phyloP scores from a whole-genome alignment of 2,797 vertebrate species.

The Dendrocincla tyrannina region DNA sequence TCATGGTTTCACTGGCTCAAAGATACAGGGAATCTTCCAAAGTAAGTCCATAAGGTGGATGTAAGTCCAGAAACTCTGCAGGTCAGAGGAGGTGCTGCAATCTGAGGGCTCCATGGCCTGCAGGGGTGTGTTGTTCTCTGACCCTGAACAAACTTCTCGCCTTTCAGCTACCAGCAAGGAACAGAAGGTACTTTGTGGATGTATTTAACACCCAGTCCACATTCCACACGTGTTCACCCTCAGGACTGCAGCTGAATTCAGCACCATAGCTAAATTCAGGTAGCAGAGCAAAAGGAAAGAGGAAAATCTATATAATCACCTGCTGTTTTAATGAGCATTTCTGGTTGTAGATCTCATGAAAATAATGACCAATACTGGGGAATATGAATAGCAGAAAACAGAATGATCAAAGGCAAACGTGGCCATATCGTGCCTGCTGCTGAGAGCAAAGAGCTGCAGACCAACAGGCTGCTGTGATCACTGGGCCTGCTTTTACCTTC shows the following conservation, averaged over 20 bases:
- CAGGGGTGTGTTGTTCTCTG: not conserved
- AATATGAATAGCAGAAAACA: not conserved
- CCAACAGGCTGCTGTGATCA: not conserved
- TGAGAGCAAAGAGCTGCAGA: not conserved
- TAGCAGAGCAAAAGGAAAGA: not conserved
- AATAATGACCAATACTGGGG: not conserved
- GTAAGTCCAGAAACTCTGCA: not conserved
- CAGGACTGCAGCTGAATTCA: not conserved
- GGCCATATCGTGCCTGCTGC: not conserved
- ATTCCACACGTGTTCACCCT: not conserved
- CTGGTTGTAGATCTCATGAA: not conserved
- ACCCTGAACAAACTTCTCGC: not conserved
- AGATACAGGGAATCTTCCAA: not conserved
- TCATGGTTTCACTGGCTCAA: not conserved
- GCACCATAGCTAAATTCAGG: not conserved
- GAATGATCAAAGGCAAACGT: not conserved
- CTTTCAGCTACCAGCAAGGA: not conserved
- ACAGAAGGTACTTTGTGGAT: not conserved
- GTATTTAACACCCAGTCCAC: fast-evolving
- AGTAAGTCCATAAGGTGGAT: fast-evolving
- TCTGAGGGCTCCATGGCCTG: not conserved
- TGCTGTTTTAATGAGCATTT: not conserved
- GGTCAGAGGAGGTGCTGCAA: fast-evolving
- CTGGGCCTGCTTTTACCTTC: not conserved
- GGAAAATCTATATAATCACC: not conserved